These are phyloP conservation scores for Eutrigla gurnardus DNA, from an alignment of 2,797 vertebrate species.

Conservation along the genomic window DNA sequence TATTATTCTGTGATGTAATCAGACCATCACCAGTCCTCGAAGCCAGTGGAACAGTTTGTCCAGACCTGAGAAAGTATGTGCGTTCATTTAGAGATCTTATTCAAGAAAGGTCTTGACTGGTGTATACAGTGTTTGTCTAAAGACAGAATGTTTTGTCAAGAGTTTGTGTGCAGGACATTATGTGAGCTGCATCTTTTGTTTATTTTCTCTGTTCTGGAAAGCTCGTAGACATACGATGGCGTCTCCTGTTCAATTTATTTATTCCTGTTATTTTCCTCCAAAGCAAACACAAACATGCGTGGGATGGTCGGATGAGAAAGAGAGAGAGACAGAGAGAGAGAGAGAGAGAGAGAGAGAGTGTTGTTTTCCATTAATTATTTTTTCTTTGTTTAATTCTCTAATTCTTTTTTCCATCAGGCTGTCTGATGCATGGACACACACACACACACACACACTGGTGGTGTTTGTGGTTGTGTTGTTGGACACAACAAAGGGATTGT, in stretches of 20 bases:
- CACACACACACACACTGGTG: constrained; percentile 2
- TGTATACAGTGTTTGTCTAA: neutral
- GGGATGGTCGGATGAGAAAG: constrained; percentile 5
- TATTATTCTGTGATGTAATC: neutral
- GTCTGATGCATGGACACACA: constrained; percentile 1
- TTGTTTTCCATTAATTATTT: neutral
- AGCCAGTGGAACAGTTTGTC: neutral
- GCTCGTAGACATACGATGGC: constrained; percentile 52
- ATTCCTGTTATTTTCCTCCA: constrained; percentile 84
- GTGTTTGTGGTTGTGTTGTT: constrained; percentile 63
- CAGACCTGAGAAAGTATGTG: neutral
- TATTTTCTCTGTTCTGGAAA: constrained; percentile 72
- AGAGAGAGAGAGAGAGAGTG: neutral
- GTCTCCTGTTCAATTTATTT: constrained; percentile 76
- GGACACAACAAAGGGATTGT: constrained; percentile 77
- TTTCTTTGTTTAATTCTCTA: neutral
- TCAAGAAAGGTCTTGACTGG: neutral
- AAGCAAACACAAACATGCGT: constrained; percentile 55
- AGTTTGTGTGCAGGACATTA: neutral
- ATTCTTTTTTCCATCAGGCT: neutral
- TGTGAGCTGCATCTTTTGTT: constrained; percentile 61
- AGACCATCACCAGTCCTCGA: neutral
- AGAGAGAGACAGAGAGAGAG: neutral
- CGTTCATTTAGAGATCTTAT: too few species aligned
- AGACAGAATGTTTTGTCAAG: neutral